These are phyloP conservation scores for Panopea generosa DNA, from an alignment of 2,888 invertebrate genomes.

Conservation along the genomic window DNA sequence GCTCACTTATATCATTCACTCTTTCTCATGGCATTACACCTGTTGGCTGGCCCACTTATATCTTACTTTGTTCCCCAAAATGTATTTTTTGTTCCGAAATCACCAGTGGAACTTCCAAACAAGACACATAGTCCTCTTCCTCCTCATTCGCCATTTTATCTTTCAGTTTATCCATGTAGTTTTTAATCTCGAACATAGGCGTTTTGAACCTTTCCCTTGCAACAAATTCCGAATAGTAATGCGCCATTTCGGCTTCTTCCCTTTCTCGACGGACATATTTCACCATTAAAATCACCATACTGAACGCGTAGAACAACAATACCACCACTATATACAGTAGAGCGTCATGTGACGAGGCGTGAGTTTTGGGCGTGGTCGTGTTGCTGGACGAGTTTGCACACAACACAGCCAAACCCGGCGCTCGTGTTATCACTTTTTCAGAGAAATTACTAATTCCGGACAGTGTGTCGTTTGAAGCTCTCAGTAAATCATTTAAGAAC, in stretches of 20 bases:
- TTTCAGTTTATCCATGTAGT: conserved; percentile 48
- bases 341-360: conserved; percentile 61
- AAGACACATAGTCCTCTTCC: conserved; percentile 28
- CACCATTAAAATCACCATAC: conserved; percentile 72
- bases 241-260: conserved; percentile 68
- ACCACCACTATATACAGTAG: conserved; percentile 73
- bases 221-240: conserved; percentile 70
- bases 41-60: too few species aligned
- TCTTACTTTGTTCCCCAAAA: conserved; percentile 14
- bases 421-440: too few species aligned
- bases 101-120: conserved; percentile 12
- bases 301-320: conserved; percentile 71
- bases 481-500: too few species aligned
- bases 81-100: background rate
- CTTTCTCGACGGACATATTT: conserved; percentile 72
- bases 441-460: too few species aligned
- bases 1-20: too few species aligned
- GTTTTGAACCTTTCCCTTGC: conserved; percentile 67
- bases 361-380: background rate
- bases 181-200: conserved; percentile 43
- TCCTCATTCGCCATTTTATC: conserved; percentile 5
- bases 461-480: too few species aligned
- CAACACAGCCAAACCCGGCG: too few species aligned
- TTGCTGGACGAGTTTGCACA: too few species aligned
- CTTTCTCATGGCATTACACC: too few species aligned